phyloP scores from a whole-genome alignment of 2,797 vertebrate genomes.

The Fringilla coelebs region DNA sequence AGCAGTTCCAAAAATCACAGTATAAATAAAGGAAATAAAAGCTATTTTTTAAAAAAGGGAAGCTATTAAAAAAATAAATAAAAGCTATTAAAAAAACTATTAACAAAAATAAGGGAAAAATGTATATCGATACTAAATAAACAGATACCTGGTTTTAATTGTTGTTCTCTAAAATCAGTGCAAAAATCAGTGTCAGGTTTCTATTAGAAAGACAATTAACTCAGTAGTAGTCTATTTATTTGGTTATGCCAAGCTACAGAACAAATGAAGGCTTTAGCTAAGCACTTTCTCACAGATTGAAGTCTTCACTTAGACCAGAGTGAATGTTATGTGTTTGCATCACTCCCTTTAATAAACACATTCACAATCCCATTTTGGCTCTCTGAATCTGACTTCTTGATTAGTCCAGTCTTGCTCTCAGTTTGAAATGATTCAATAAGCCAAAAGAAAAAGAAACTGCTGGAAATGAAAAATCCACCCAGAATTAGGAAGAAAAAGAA shows the following conservation, averaged over 20 bases:
- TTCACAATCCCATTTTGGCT: background rate
- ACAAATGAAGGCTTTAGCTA: background rate
- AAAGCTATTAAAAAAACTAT: background rate
- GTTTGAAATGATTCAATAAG: background rate
- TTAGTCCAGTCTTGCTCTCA: background rate
- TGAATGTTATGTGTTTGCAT: background rate
- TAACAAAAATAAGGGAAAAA: fast-evolving
- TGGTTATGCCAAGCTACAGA: background rate
- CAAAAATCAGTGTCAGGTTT: background rate
- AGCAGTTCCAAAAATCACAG: background rate
- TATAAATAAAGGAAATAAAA: background rate
- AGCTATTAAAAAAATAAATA: background rate
- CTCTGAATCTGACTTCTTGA: background rate
- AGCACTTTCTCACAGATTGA: background rate
- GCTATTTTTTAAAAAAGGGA: background rate
- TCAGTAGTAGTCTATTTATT: background rate
- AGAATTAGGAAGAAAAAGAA: background rate
- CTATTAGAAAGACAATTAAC: background rate
- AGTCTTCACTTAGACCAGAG: background rate
- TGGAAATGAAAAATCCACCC: background rate
- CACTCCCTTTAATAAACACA: background rate
- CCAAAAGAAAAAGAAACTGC: background rate
- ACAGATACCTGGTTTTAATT: background rate
- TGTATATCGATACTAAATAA: background rate
- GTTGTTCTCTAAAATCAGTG: background rate